A percentile compares a stretch with the other conserved stretches of the same genome.
Conservation (phyloP, 2,888 invertebrate species). For the Pollenia labialis region DNA sequence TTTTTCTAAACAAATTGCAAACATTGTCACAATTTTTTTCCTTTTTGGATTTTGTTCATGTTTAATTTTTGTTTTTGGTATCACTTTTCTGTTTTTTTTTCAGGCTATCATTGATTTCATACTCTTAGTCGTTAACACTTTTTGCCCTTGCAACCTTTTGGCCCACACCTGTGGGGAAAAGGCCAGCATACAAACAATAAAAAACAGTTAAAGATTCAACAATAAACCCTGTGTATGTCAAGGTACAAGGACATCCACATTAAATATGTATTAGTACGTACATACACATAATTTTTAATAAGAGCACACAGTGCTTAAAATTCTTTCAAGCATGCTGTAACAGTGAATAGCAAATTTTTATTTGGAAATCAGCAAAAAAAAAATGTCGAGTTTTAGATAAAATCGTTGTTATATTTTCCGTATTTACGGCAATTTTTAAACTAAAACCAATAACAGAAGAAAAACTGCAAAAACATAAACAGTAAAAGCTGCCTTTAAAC, state of each 20-base stretch:
- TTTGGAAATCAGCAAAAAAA: neutral
- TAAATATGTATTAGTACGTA: slow-evolving; percentile 62
- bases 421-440: neutral
- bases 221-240: slow-evolving; percentile 66
- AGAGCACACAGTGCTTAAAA: neutral
- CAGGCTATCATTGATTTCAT: slow-evolving; percentile 62
- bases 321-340: neutral
- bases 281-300: slow-evolving; percentile 13
- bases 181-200: slow-evolving; percentile 31
- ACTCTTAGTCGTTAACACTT: neutral
- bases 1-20: too few relatives aligned
- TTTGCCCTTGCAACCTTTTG: neutral
- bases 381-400: neutral
- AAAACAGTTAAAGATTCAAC: slow-evolving; percentile 46
- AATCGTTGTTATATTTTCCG: too few relatives aligned
- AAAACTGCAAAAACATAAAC: neutral
- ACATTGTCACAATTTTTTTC: slow-evolving; percentile 15
- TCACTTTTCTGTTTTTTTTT: neutral
- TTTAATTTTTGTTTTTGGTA: slow-evolving; percentile 45
- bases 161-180: slow-evolving; percentile 12
- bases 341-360: slow-evolving; percentile 9
- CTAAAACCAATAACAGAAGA: too few relatives aligned
- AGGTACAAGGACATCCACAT: slow-evolving; percentile 72
- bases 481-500: neutral
- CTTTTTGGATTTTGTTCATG: neutral